A percentile compares a stretch with the other conserved stretches of the same genome.
These are phyloP conservation scores for Rhamphomyia laevipes DNA, from an alignment of 2,888 invertebrate genomes.

Conservation along the genomic window DNA sequence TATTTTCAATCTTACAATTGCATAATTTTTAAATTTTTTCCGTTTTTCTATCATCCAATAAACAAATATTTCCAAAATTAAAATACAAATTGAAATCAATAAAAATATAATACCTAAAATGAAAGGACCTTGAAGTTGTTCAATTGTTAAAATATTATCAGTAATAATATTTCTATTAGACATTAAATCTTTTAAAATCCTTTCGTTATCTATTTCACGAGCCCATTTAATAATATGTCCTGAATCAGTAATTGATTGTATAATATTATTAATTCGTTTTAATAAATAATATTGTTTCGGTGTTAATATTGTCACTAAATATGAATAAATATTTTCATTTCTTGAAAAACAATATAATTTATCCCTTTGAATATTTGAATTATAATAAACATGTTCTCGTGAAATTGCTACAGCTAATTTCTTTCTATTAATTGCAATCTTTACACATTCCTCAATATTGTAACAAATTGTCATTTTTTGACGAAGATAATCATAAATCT, in stretches of 20 bases:
- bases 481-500: conserved; percentile 31
- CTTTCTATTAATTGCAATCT: conserved; percentile 20
- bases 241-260: conserved; percentile 31
- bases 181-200: conserved; percentile 19
- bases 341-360: conserved; percentile 31
- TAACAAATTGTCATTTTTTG: conserved; percentile 29
- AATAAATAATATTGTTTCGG: conserved; percentile 31
- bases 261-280: conserved; percentile 30
- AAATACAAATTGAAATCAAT: conserved; percentile 15
- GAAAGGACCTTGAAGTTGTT: conserved; percentile 26
- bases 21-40: no score
- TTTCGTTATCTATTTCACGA: conserved; percentile 27
- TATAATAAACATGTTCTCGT: conserved; percentile 30
- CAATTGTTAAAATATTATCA: conserved; percentile 21
- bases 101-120: conserved; percentile 18
- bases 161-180: conserved; percentile 9
- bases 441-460: conserved; percentile 30
- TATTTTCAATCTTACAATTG: no score
- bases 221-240: conserved; percentile 36
- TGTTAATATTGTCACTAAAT: conserved; percentile 30
- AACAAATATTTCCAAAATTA: conserved; percentile 20
- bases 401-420: conserved; percentile 30
- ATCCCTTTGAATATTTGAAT: conserved; percentile 27
- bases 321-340: conserved; percentile 31
- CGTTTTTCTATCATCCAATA: conserved; percentile 14